phyloP scores from a whole-genome alignment of 1,140 invertebrate species.

The Bombus difficillimus region DNA sequence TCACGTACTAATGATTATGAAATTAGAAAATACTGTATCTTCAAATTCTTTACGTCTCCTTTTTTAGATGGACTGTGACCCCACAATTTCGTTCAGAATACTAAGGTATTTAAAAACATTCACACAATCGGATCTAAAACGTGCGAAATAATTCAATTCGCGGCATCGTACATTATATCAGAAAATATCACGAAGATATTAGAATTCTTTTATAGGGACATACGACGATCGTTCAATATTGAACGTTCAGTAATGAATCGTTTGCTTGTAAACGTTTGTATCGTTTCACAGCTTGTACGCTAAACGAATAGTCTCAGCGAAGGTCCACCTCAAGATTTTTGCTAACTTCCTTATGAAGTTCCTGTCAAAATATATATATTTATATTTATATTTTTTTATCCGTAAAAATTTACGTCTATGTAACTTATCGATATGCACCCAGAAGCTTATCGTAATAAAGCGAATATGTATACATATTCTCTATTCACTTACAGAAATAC shows the following conservation, averaged over 20 bases:
- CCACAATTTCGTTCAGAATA: neutral
- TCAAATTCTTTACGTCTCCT: neutral
- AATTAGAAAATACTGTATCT: slow-evolving; percentile 6
- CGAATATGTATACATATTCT: slow-evolving; percentile 38
- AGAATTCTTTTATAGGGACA: neutral
- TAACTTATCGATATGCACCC: slow-evolving; percentile 58
- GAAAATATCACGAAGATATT: slow-evolving; percentile 31
- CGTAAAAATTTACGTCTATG: slow-evolving; percentile 65
- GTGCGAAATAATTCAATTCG: neutral
- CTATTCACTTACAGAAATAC: slow-evolving; percentile 25
- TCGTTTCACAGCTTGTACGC: neutral
- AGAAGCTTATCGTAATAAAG: slow-evolving; percentile 62
- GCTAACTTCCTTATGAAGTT: slow-evolving; percentile 44
- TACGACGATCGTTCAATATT: neutral
- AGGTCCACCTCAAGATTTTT: slow-evolving; percentile 16
- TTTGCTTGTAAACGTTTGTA: neutral
- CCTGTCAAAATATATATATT: slow-evolving; percentile 68
- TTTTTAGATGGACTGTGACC: neutral
- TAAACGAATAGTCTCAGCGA: slow-evolving; percentile 25
- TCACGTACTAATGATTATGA: neutral
- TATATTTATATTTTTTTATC: slow-evolving; percentile 29
- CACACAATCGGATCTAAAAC: neutral
- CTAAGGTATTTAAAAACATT: slow-evolving; percentile 1
- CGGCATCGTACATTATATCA: neutral
- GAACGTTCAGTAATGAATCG: neutral